Base-by-base conservation (phyloP, 2,888 invertebrate genomes). In the Leptothorax acervorum region DNA sequence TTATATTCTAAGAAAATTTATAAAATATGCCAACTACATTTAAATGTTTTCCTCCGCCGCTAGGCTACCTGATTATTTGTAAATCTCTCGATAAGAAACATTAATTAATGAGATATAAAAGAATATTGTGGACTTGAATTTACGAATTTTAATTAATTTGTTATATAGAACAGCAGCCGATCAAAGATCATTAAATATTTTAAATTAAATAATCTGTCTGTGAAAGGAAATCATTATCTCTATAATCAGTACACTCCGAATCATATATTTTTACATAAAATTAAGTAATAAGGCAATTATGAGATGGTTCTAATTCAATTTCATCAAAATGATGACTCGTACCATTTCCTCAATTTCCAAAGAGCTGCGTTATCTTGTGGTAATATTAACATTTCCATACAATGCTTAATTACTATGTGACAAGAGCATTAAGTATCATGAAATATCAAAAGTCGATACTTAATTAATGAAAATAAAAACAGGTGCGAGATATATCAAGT, bases 181-280 rank as follows among this genome's bases (percentile, higher is more conserved):
- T 53, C 8, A 35, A 70, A 39, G 12, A 23, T 31, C 31, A 31
- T 12, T 12, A 31, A 68, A 68, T 35, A 55, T 15, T 55, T 73
- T 4, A 73, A 73, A 57, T 73, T 11, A 39, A 73, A 28, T 42
- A 28, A 71, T 65, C 6, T 66, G 3, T 42, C 23, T 9, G n/a
- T 55, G 45, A 42, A 73, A 4, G 39, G 0, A 18, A 9, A 57
- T 42, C 5, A 55, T 0, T 35, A 53, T 48, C 6, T 70, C n/a
- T 70, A 0, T 11, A 48, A 62, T 63, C 9, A 65, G 3, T 45
- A 15, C 6, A 28, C 15, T 65, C 0, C 3, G 8, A 45, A 65
- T 62, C 12, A 28, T 31, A 23, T 15, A 23, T 9, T 45, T 45
- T 45, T 12, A 8, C 18, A 28, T 8, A 42, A 63, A 65, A 65